Conservation (phyloP, 1,140 invertebrate genomes). For the Zophobas atratus region DNA sequence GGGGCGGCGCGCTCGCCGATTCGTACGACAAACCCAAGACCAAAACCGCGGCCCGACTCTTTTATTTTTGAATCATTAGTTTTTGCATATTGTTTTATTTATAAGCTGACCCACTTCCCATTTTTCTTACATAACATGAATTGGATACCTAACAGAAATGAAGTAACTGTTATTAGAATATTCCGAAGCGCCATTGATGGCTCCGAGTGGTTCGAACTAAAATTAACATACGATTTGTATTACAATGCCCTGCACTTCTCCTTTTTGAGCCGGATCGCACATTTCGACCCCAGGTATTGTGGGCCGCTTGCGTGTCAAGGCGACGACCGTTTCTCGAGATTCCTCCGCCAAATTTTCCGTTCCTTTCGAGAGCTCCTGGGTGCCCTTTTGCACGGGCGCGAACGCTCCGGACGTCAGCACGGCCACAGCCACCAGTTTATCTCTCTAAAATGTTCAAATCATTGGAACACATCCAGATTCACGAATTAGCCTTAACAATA, state of each 20-base stretch:
- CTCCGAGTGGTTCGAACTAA: conserved; percentile 3
- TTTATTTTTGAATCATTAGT: conserved; percentile 32
- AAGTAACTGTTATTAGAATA: conserved; percentile 36
- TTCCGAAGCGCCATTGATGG: conserved; percentile 2
- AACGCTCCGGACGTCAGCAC: no score
- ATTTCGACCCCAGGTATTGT: no score
- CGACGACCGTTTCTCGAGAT: no score
- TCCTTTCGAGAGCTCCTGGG: no score
- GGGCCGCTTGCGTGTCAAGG: no score
- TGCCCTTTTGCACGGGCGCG: no score
- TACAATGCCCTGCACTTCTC: no score
- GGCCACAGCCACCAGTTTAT: not conserved
- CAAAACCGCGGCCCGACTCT: not conserved
- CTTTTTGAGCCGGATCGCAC: no score
- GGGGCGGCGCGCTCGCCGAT: not conserved
- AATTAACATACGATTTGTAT: not conserved
- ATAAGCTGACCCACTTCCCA: conserved; percentile 31
- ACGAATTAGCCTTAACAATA: not conserved
- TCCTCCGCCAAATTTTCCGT: no score
- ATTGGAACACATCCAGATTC: conserved; percentile 2
- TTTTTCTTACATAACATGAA: conserved; percentile 38
- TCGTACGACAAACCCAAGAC: not conserved
- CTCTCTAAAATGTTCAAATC: not conserved
- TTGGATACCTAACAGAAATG: conserved; percentile 33
- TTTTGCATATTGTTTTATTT: conserved; percentile 38